phyloP scores from a whole-genome alignment of 23 tunicate genomes.

The Styela clava region DNA sequence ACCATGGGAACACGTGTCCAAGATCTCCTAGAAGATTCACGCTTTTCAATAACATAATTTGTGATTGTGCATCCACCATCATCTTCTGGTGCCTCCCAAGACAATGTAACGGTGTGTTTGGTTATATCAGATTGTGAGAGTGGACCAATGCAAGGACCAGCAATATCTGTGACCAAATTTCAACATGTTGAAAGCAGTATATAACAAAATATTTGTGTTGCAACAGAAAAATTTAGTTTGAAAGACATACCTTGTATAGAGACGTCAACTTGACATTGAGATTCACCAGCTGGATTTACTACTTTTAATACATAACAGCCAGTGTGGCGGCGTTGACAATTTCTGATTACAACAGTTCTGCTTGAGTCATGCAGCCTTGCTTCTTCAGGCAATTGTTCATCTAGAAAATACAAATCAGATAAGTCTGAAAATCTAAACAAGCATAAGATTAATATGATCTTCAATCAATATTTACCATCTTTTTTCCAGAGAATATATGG shows the following conservation, averaged over 20 bases:
- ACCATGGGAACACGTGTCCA: constrained; percentile 91
- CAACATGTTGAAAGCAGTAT: background rate
- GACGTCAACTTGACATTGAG: constrained; percentile 39
- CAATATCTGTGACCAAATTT: constrained; percentile 47
- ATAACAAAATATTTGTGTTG: no score
- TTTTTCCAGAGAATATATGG: constrained; percentile 66
- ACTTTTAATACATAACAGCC: constrained; percentile 67
- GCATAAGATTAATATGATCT: no score
- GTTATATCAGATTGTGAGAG: constrained; percentile 49
- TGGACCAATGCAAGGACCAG: constrained; percentile 74
- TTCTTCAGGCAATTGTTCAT: constrained; percentile 58
- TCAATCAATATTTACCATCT: constrained; percentile 24
- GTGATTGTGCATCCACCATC: constrained; percentile 89
- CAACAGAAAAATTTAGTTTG: no score
- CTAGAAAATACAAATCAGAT: background rate
- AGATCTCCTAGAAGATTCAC: constrained; percentile 90
- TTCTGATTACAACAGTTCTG: constrained; percentile 48
- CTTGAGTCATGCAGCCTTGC: constrained; percentile 42
- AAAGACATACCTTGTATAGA: constrained; percentile 62
- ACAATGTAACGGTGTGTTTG: constrained; percentile 61
- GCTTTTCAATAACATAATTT: constrained; percentile 82
- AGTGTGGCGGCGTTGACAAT: constrained; percentile 68
- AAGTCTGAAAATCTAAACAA: no score
- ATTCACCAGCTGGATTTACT: constrained; percentile 71
- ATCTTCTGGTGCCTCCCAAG: constrained; percentile 85